phyloP scores from a whole-genome alignment of 2,888 invertebrate species.

The Erebia epiphron region DNA sequence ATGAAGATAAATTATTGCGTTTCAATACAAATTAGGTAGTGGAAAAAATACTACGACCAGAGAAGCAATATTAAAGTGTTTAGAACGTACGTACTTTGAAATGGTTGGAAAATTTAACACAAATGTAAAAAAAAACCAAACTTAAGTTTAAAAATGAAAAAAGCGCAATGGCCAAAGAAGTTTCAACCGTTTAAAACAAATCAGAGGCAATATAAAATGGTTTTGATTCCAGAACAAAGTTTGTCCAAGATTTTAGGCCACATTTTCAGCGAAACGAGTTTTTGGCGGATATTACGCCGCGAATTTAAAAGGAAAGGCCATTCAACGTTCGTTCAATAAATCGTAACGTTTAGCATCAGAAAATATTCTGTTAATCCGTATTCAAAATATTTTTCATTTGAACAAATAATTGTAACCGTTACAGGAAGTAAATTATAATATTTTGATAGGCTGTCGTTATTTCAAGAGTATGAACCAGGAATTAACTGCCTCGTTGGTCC shows the following conservation, averaged over 20 bases:
- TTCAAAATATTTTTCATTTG: not conserved
- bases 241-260: constrained; percentile 43
- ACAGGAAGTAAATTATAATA: not conserved
- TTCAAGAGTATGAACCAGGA: no score
- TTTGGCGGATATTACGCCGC: constrained; percentile 47
- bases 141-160: not conserved
- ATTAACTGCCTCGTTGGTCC: no score
- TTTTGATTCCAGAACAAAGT: constrained; percentile 37
- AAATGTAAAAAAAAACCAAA: not conserved
- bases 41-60: no score
- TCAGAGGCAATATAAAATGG: constrained; percentile 40
- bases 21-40: no score
- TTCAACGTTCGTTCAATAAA: constrained; percentile 16
- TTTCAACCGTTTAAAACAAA: constrained; percentile 32
- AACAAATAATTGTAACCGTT: not conserved
- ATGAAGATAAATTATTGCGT: no score
- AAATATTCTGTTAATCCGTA: not conserved
- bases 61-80: no score
- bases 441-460: no score
- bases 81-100: not conserved
- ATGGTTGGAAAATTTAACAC: not conserved
- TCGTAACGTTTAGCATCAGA: constrained; percentile 20
- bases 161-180: not conserved
- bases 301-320: constrained; percentile 34
- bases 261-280: constrained; percentile 48